These are phyloP conservation scores for Epinotia brunnichana DNA, from an alignment of 2,888 invertebrate genomes.

Conservation along the genomic window DNA sequence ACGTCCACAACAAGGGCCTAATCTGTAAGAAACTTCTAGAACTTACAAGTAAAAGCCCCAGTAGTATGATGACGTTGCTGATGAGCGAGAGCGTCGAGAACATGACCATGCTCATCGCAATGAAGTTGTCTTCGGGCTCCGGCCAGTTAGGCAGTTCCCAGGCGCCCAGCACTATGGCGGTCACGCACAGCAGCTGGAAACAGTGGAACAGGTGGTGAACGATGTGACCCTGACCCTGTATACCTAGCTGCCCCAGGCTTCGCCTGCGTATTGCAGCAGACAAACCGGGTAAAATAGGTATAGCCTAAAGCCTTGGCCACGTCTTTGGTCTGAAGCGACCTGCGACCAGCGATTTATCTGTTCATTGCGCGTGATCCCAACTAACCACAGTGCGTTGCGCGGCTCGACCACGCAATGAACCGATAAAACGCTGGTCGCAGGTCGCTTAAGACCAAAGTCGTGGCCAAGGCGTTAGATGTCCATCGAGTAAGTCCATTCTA, in stretches of 20 bases:
- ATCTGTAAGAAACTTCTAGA: background rate
- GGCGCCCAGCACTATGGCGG: conserved; percentile 66
- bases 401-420: too few species aligned
- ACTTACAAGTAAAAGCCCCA: conserved; percentile 52
- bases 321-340: too few species aligned
- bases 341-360: too few species aligned
- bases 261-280: background rate
- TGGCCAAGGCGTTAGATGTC: too few species aligned
- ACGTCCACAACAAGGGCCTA: too few species aligned
- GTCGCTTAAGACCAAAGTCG: too few species aligned
- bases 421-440: too few species aligned
- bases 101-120: conserved; percentile 77
- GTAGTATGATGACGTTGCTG: conserved; percentile 66
- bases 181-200: conserved; percentile 67
- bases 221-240: background rate
- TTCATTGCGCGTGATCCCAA: too few species aligned
- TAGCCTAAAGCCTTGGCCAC: too few species aligned
- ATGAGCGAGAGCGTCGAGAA: conserved; percentile 72
- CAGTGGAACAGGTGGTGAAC: background rate
- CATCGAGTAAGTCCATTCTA: too few species aligned
- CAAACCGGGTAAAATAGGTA: background rate
- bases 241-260: too few species aligned
- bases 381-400: too few species aligned
- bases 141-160: conserved; percentile 66
- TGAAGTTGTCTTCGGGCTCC: conserved; percentile 74